Evolutionary conservation across 2,797 vertebrate genomes (phyloP).

Genomic region (Sebastes kiyomatsui): DNA sequence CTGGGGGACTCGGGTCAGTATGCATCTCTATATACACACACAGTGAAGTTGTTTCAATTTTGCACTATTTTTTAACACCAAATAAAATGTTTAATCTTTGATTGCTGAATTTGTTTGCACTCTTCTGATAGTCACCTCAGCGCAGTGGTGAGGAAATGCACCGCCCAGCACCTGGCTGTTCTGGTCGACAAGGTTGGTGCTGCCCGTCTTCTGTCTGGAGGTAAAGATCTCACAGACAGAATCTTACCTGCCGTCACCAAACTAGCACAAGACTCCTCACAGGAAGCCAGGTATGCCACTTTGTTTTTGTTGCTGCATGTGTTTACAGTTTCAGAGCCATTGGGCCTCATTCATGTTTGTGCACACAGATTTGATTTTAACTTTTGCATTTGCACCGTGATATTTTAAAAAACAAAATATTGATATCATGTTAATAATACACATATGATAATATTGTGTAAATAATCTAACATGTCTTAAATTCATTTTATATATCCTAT

Average conservation of each 20-base stretch:
- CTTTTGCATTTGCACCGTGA: not conserved
- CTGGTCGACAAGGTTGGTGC: slow-evolving; percentile 87
- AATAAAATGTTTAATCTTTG: not conserved
- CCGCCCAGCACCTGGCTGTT: slow-evolving; percentile 88
- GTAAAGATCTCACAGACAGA: slow-evolving; percentile 85
- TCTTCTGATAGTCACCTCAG: slow-evolving; percentile 87
- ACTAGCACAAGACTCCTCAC: slow-evolving; percentile 91
- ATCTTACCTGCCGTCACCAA: slow-evolving; percentile 87
- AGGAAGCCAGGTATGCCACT: slow-evolving; percentile 87
- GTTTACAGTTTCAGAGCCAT: not conserved
- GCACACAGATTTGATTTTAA: not conserved
- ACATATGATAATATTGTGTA: too few relatives aligned
- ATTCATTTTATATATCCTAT: too few relatives aligned
- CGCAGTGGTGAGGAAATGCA: slow-evolving; percentile 88
- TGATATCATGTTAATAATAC: too few relatives aligned
- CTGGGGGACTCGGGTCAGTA: slow-evolving; percentile 90
- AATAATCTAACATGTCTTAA: too few relatives aligned
- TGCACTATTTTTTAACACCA: not conserved
- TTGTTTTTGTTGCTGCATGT: not conserved
- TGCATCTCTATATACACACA: not conserved
- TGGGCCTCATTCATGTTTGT: not conserved
- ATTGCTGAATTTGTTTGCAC: not conserved
- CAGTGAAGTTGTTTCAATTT: not conserved
- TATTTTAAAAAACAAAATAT: too few relatives aligned
- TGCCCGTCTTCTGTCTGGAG: slow-evolving; percentile 84